Percentiles rank a stretch among this genome's conserved stretches.
Evolutionary conservation across 1,140 invertebrate species (phyloP).

Genomic region (Zaprionus taronus): DNA sequence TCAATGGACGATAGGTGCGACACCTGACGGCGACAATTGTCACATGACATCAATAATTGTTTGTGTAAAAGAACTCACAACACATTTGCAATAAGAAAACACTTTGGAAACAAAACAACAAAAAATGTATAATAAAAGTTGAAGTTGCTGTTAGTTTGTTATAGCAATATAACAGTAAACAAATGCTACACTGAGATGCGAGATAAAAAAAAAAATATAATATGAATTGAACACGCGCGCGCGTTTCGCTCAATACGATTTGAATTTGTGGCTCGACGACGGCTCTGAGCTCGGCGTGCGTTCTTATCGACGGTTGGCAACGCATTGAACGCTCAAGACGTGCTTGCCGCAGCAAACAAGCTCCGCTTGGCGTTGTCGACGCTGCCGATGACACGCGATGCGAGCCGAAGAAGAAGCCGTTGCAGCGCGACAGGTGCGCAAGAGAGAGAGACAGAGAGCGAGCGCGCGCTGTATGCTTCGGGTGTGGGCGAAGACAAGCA

Average conservation of each 20-base stretch:
- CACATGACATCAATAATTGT: conserved; percentile 30
- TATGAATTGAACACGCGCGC: conserved; percentile 23
- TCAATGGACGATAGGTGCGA: not conserved
- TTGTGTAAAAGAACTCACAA: not conserved
- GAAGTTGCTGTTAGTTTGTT: not conserved
- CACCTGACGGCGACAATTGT: conserved; percentile 37
- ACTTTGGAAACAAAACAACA: not conserved
- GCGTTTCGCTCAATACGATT: conserved; percentile 8
- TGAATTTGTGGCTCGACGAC: not conserved
- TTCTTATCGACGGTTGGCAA: conserved; percentile 77
- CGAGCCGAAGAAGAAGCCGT: conserved; percentile 68
- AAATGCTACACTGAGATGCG: not conserved
- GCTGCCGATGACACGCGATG: conserved; percentile 20
- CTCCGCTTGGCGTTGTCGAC: conserved; percentile 18
- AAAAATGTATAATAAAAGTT: not conserved
- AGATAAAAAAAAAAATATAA: conserved; percentile 1
- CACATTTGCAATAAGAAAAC: not conserved
- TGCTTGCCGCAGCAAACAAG: conserved; percentile 48
- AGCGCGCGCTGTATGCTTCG: not conserved
- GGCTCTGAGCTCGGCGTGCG: conserved; percentile 50
- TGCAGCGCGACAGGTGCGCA: conserved; percentile 69
- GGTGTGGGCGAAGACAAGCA: not conserved
- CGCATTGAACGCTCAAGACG: conserved; percentile 76
- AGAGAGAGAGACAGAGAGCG: conserved; percentile 21
- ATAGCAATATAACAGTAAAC: not conserved